Evolutionary conservation across 2,888 invertebrate species (phyloP).

Genomic region (Caenorhabditis sp.): DNA sequence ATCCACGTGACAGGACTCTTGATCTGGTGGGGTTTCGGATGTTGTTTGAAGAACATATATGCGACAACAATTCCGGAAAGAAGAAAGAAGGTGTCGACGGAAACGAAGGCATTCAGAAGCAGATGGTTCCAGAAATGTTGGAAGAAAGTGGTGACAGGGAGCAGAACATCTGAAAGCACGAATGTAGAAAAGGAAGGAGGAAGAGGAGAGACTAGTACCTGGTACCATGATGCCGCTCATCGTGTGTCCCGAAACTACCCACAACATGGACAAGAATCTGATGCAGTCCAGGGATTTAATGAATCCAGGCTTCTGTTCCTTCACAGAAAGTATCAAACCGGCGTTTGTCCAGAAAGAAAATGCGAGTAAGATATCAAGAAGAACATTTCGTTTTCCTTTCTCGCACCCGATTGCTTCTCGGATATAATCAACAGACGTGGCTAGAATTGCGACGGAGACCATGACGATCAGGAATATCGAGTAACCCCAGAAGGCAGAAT

Average conservation of each 20-base stretch:
- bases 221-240: constrained; percentile 23
- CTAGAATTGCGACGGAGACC: constrained; percentile 13
- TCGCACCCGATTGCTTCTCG: not conserved
- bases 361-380: constrained; percentile 27
- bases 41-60: constrained; percentile 72
- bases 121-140: constrained; percentile 50
- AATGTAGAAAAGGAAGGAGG: too few species aligned
- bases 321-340: constrained; percentile 40
- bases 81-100: constrained; percentile 78
- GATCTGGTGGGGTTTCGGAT: constrained; percentile 20
- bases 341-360: constrained; percentile 67
- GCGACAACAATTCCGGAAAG: constrained; percentile 73
- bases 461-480: constrained; percentile 36
- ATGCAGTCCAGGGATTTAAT: constrained; percentile 73
- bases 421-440: constrained; percentile 38
- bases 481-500: constrained; percentile 52
- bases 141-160: constrained; percentile 17
- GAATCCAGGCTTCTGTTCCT: constrained; percentile 60
- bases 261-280: constrained; percentile 72
- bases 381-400: not conserved
- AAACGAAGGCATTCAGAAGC: constrained; percentile 65
- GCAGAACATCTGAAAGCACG: constrained; percentile 36
- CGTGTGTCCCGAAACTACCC: constrained; percentile 71
- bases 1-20: constrained; percentile 54
- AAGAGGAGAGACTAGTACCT: constrained; percentile 25